Conservation (phyloP, 1,140 invertebrate genomes). For the Lordiphosa collinella region DNA sequence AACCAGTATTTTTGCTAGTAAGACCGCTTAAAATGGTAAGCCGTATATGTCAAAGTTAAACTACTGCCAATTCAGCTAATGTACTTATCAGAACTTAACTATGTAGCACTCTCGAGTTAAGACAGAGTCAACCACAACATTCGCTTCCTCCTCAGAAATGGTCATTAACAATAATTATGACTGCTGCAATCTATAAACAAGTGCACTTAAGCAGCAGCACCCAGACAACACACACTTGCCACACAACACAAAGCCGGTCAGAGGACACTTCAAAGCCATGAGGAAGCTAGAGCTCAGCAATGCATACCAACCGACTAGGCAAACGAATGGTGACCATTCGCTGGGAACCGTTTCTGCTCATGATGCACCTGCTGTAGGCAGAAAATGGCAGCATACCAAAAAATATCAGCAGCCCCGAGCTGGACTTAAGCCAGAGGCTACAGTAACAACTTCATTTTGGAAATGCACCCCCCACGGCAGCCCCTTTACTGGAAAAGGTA, state of each 20-base stretch:
- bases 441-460: conserved; percentile 67
- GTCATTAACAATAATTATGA: conserved; percentile 77
- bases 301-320: conserved; percentile 22
- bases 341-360: conserved; percentile 8
- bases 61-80: too few relatives aligned
- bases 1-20: too few relatives aligned
- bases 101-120: too few relatives aligned
- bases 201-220: conserved; percentile 49
- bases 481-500: conserved; percentile 22
- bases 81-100: too few relatives aligned
- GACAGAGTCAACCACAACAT: too few relatives aligned
- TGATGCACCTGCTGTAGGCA: conserved; percentile 37
- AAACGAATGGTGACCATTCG: conserved; percentile 1
- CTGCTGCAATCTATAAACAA: conserved; percentile 66
- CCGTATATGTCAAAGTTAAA: too few relatives aligned
- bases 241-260: conserved; percentile 37
- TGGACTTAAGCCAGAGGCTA: conserved; percentile 14
- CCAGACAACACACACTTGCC: conserved; percentile 8
- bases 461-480: conserved; percentile 9
- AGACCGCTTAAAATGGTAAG: too few relatives aligned
- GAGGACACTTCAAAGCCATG: conserved; percentile 26
- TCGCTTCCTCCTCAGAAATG: conserved; percentile 20
- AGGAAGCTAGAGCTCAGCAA: conserved; percentile 12
- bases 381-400: conserved; percentile 27
- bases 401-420: conserved; percentile 23